Conservation (phyloP, 2,888 invertebrate genomes). For the Linnaemya vulpina region DNA sequence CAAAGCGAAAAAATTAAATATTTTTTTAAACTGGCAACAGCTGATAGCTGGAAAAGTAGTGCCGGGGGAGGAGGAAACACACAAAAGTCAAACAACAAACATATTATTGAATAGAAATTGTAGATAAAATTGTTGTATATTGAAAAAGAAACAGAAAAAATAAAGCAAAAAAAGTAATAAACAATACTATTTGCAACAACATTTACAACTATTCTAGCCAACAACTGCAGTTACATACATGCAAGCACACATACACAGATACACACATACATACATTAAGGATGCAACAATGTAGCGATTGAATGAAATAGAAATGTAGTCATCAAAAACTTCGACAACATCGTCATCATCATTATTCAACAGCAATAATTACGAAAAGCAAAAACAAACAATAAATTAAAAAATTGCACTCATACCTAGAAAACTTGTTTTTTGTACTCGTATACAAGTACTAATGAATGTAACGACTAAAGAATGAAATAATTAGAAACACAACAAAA, state of each 20-base stretch:
- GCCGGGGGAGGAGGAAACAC: slow-evolving; percentile 5
- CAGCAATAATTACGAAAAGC: slow-evolving; percentile 44
- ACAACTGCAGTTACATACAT: background rate
- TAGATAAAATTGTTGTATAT: slow-evolving; percentile 2
- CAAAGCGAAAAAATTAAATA: slow-evolving; percentile 22
- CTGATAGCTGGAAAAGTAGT: slow-evolving; percentile 3
- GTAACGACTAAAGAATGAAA: slow-evolving; percentile 40
- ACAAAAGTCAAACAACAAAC: slow-evolving; percentile 57
- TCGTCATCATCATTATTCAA: slow-evolving; percentile 57
- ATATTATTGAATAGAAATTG: slow-evolving; percentile 68
- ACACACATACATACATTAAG: background rate
- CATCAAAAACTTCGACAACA: slow-evolving; percentile 51
- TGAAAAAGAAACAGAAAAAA: slow-evolving; percentile 18
- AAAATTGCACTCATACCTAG: slow-evolving; percentile 29
- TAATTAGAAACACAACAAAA: slow-evolving; percentile 35
- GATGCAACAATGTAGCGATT: slow-evolving; percentile 18
- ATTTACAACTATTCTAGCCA: slow-evolving; percentile 1
- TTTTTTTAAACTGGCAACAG: slow-evolving; percentile 42
- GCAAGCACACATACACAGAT: background rate
- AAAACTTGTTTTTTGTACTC: slow-evolving; percentile 1
- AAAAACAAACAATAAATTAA: slow-evolving; percentile 12
- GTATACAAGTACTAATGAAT: slow-evolving; percentile 48
- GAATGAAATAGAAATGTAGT: slow-evolving; percentile 48
- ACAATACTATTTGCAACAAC: slow-evolving; percentile 33
- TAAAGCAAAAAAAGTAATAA: slow-evolving; percentile 48